phyloP scores from a whole-genome alignment of 2,797 vertebrate genomes.

The Eidolon dupreanum region DNA sequence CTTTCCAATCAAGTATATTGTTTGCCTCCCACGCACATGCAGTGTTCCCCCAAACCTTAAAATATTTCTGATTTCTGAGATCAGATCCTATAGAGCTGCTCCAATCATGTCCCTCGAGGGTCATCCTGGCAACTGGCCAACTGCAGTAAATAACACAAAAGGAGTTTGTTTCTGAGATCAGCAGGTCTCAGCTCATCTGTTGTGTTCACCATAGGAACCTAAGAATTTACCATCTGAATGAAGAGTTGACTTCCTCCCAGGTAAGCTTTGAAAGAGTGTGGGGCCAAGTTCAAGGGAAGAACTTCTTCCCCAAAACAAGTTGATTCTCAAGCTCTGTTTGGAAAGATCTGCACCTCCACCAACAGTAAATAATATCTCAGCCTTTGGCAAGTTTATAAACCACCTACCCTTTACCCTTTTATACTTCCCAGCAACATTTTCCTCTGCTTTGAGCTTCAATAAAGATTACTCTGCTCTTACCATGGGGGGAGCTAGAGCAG shows the following conservation, averaged over 20 bases:
- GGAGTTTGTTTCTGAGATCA: slow-evolving; percentile 45
- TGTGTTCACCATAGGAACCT: slow-evolving; percentile 34
- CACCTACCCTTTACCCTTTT: not conserved
- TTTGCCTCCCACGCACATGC: not conserved
- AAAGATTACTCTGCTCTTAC: not conserved
- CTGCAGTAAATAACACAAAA: slow-evolving; percentile 29
- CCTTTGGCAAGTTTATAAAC: not conserved
- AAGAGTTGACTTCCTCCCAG: slow-evolving; percentile 1
- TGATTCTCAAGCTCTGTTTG: not conserved
- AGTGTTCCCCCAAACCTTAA: not conserved
- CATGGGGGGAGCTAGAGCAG: not conserved
- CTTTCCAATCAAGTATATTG: not conserved
- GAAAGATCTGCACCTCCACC: not conserved
- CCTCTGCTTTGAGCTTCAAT: not conserved
- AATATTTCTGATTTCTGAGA: slow-evolving; percentile 37
- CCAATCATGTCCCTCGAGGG: not conserved
- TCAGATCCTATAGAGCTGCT: slow-evolving; percentile 27
- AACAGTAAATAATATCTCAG: not conserved
- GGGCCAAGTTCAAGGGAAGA: slow-evolving; percentile 16
- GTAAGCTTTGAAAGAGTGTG: not conserved
- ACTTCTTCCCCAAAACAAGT: not conserved
- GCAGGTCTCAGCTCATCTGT: slow-evolving; percentile 19
- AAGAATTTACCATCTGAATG: not conserved
- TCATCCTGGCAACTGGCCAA: slow-evolving; percentile 39
- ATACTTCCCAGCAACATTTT: not conserved